These are phyloP conservation scores for Tetanocera ferruginea DNA, from an alignment of 2,888 invertebrate species.

Conservation along the genomic window DNA sequence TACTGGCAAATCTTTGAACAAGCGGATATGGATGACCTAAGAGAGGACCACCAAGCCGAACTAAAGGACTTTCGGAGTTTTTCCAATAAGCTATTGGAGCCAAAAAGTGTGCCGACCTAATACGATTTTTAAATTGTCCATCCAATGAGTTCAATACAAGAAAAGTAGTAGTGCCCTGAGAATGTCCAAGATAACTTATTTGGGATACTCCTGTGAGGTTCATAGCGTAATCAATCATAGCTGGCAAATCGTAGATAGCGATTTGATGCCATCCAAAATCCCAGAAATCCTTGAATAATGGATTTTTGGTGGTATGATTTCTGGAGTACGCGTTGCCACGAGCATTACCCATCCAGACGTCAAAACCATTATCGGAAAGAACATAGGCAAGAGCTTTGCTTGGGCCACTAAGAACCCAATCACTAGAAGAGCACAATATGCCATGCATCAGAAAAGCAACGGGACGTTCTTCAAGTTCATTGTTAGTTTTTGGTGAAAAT, in stretches of 20 bases:
- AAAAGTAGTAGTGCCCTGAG: constrained; percentile 88
- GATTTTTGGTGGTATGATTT: constrained; percentile 69
- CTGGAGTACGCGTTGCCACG: constrained; percentile 78
- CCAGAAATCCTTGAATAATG: constrained; percentile 60
- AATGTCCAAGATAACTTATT: constrained; percentile 84
- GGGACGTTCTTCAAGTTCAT: constrained; percentile 45
- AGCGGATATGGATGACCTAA: constrained; percentile 58
- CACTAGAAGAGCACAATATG: constrained; percentile 59
- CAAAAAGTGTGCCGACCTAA: constrained; percentile 63
- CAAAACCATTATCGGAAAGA: constrained; percentile 59
- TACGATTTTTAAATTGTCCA: constrained; percentile 54
- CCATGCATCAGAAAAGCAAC: constrained; percentile 61
- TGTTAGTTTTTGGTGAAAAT: constrained; percentile 51
- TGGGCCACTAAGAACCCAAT: constrained; percentile 59
- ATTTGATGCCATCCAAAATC: constrained; percentile 87
- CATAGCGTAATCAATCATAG: constrained; percentile 80
- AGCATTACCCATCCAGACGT: constrained; percentile 73
- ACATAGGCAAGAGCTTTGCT: constrained; percentile 55
- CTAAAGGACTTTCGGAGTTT: constrained; percentile 69
- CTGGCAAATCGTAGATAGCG: constrained; percentile 87
- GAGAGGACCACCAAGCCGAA: constrained; percentile 73
- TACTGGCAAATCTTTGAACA: constrained; percentile 58
- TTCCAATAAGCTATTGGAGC: constrained; percentile 72
- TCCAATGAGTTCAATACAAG: constrained; percentile 71
- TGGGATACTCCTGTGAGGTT: constrained; percentile 52